Base-by-base conservation (phyloP, 2,797 vertebrate genomes). In the Rhinogobio ventralis region DNA sequence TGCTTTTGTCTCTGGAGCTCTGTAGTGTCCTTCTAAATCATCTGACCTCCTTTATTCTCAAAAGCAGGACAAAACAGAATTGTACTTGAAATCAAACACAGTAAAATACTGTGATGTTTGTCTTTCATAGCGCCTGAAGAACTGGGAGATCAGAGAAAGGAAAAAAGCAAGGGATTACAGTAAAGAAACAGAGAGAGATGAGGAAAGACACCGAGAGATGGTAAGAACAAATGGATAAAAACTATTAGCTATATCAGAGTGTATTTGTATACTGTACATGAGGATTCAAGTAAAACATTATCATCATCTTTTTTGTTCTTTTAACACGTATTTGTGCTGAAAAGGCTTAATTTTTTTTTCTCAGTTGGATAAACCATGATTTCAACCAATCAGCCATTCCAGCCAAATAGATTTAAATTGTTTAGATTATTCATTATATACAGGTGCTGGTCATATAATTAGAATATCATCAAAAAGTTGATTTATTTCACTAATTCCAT, bases 141-240 rank as follows among this genome's bases (percentile, higher is more conserved):
- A 99, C 93, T 99, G 98, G 98, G 98, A 99, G 93, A 96, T 99
- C 81, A 93, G 98, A 93, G 98, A 99, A 93, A 94, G 97, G 88
- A 99, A 99, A 92, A 99, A 99, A 92, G 95, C 96, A 3, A 94
- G 98, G 78, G 98, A 99, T 88, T 98, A 99, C 85, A 95, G 96
- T 87, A 99, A 99, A 89, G 98, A 99, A 68, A 85, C 96, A 0
- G 98, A 99, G 92, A 94, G 98, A 85, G 98, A 99, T 88, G 98
- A 99, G 82, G 98, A 99, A 92, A 96, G 97, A 83, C 93, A 96
- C 57, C 92, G 98, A 90, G 98, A 99, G 92, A 99, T 96, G 96
- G 98, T 99, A 92, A 95, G 64, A 68, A 36, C 30, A 64, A 30
- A 64, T 30, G 0, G 6, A 42, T 20, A 15, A 57, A 78, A 74